Conservation (phyloP, 1,140 invertebrate species). For the Tetranychus urticae region DNA sequence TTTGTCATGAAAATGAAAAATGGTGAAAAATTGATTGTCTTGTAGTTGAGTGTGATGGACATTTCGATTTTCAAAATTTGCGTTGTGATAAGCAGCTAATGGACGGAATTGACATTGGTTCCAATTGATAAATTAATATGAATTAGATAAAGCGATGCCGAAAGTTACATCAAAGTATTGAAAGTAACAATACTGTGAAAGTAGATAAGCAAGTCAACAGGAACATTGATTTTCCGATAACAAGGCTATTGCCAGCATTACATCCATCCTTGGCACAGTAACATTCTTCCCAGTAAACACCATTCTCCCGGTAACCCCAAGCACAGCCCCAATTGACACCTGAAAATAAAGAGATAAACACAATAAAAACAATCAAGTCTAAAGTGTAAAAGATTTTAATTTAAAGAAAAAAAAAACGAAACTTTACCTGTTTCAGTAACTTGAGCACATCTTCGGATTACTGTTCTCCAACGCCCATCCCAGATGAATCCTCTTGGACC, state of each 20-base stretch:
- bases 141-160: too few species aligned
- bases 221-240: too few species aligned
- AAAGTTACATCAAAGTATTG: too few species aligned
- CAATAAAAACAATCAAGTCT: not conserved
- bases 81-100: too few species aligned
- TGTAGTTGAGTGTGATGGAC: too few species aligned
- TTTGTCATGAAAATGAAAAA: too few species aligned
- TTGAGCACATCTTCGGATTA: slow-evolving; percentile 64
- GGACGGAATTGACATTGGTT: too few species aligned
- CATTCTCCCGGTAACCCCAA: slow-evolving; percentile 75
- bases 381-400: not conserved
- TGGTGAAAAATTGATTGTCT: too few species aligned
- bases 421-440: slow-evolving; percentile 34
- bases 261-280: slow-evolving; percentile 70
- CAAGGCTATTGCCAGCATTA: slow-evolving; percentile 26
- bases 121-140: too few species aligned
- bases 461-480: slow-evolving; percentile 77
- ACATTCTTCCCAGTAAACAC: slow-evolving; percentile 82
- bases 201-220: too few species aligned
- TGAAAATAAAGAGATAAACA: not conserved
- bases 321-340: slow-evolving; percentile 57
- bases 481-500: slow-evolving; percentile 72
- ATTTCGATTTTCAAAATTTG: too few species aligned
- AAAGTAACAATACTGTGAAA: too few species aligned
- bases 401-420: not conserved